phyloP scores from a whole-genome alignment of 1,140 invertebrate genomes.

The Sarcophaga peregrina region DNA sequence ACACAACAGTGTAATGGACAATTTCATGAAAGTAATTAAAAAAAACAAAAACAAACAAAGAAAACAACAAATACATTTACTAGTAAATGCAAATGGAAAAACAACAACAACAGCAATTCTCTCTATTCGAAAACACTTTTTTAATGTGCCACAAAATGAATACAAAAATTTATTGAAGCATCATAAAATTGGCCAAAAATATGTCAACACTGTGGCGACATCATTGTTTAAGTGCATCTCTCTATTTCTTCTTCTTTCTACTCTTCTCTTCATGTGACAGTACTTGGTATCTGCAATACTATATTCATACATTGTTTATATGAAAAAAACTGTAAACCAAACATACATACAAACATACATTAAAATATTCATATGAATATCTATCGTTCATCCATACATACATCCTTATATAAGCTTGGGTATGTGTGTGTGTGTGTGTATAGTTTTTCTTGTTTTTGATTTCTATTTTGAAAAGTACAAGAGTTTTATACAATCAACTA shows the following conservation, averaged over 20 bases:
- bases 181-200: slow-evolving; percentile 22
- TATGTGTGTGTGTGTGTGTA: not conserved
- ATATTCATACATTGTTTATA: slow-evolving; percentile 8
- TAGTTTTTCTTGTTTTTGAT: not conserved
- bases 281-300: not conserved
- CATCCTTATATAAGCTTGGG: not conserved
- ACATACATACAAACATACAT: too few species aligned
- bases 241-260: too few species aligned
- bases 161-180: not conserved
- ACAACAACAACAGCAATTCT: too few species aligned
- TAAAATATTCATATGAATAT: not conserved
- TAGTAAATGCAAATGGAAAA: not conserved
- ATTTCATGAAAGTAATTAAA: too few species aligned
- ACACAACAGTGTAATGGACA: not conserved
- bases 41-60: not conserved
- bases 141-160: not conserved
- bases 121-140: too few species aligned
- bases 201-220: slow-evolving; percentile 16
- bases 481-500: slow-evolving; percentile 9
- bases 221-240: slow-evolving; percentile 21
- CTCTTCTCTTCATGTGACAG: not conserved
- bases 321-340: not conserved
- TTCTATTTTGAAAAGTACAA: slow-evolving; percentile 7
- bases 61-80: not conserved
- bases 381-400: not conserved